Evolutionary conservation across 2,888 invertebrate species (phyloP), one percentile per base, ranked within the genome.

Genomic region (Subacronicta megacephala): DNA sequence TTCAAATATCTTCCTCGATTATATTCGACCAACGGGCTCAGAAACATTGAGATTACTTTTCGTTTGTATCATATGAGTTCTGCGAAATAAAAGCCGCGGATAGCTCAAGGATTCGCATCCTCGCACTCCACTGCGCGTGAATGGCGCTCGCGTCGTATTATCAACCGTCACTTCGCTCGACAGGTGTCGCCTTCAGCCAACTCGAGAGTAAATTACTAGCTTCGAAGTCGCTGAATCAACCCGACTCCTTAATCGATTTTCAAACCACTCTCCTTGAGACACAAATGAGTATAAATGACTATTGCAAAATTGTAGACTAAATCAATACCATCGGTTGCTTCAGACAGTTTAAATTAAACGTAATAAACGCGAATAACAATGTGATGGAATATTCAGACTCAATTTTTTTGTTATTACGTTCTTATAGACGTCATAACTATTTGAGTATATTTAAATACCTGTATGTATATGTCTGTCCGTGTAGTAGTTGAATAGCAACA

Each of bases 101-200:
- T 77, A 74, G 75, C 71, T 68, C 47, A 74, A 77, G 60, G 77
- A 80, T 82, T 80, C 78, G 80, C 82, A 76, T 83, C 79, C 80
- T 89, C 86, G 81, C 88, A 83, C 85, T 82, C 83, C 81, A 84
- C 72, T 88, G 89, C 88, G 84, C 90, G 82, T 88, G 89, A 92
- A 93, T 90, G 83, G 89, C 87, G 87, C 84, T 84, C 89, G 89
- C 89, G 85, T 92, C 92, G 90, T 87, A 91, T 94, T 93, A 93
- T 92, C 90, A 90, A 88, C 89, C 90, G 90, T 93, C 93, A 93
- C 89, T 90, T 90, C 82, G 83, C 82, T 80, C 91, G 93, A 93
- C 93, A 94, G 93, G 93, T 93, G 93, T 93, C 93, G 92, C 91
- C 91, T 91, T 92, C 93, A 93, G 92, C 92, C 89, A 90, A 90